Evolutionary conservation across 2,888 invertebrate species (phyloP).

Genomic region (Eudasyphora cyanicolor): DNA sequence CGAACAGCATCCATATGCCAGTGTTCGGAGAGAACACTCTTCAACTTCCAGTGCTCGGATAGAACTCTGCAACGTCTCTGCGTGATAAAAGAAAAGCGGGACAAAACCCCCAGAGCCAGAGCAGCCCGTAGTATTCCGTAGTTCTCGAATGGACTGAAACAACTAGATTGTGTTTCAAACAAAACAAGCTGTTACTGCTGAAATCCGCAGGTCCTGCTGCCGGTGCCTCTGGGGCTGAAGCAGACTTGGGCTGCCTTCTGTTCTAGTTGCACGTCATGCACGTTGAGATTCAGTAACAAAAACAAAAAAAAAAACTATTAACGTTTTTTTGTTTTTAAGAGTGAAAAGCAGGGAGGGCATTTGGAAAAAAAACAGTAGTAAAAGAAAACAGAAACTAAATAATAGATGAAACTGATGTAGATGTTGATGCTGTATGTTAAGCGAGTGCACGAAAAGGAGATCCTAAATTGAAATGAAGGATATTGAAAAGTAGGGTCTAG

Average conservation of each 20-base stretch:
- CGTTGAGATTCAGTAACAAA: too few species aligned
- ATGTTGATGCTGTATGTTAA: neutral
- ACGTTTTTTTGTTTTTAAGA: neutral
- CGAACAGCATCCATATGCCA: neutral
- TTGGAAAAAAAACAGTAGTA: neutral
- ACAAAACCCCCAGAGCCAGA: neutral
- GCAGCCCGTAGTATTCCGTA: too few species aligned
- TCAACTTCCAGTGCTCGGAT: neutral
- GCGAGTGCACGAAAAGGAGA: neutral
- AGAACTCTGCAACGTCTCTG: neutral
- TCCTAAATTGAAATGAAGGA: neutral
- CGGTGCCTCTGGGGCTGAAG: neutral
- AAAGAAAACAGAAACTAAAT: conserved; percentile 13
- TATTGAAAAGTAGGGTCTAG: neutral
- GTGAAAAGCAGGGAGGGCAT: conserved; percentile 5
- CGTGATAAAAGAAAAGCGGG: neutral
- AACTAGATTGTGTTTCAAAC: neutral
- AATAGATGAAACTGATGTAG: neutral
- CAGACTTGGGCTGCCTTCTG: neutral
- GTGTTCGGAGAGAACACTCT: neutral
- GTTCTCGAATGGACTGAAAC: conserved; percentile 4
- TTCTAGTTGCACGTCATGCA: neutral
- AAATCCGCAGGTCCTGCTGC: neutral
- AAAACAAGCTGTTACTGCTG: neutral
- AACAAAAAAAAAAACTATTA: neutral